Conservation (phyloP, 1,140 invertebrate genomes). For the Pissodes strobi region DNA sequence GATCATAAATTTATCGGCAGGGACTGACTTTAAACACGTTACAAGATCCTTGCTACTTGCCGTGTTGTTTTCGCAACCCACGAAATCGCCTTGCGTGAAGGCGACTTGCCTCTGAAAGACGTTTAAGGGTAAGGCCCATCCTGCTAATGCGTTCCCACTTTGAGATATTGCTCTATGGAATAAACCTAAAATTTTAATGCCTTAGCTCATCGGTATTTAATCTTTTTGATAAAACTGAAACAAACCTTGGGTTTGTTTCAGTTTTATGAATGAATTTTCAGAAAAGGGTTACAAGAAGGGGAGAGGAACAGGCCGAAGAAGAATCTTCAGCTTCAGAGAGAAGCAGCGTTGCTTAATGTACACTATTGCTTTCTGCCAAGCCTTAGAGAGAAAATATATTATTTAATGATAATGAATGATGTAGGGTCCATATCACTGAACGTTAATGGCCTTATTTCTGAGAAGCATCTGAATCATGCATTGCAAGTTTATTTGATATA, state of each 20-base stretch:
- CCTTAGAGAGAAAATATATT: too few relatives aligned
- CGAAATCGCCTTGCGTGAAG: conserved; percentile 23
- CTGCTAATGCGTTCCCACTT: conserved; percentile 60
- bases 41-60: conserved; percentile 52
- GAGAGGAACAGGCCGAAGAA: neutral
- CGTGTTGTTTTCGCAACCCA: conserved; percentile 30
- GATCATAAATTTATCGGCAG: conserved; percentile 63
- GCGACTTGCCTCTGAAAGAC: conserved; percentile 27
- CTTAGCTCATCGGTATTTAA: too few relatives aligned
- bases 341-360: too few relatives aligned
- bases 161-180: conserved; percentile 58
- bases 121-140: conserved; percentile 58
- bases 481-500: too few relatives aligned
- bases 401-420: too few relatives aligned
- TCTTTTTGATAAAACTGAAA: neutral
- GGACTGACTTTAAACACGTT: conserved; percentile 62
- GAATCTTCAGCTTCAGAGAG: too few relatives aligned
- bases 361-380: too few relatives aligned
- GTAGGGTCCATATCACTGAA: too few relatives aligned
- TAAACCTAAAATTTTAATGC: conserved; percentile 20
- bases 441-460: too few relatives aligned
- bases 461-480: too few relatives aligned
- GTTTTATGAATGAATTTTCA: neutral
- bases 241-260: neutral
- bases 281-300: too few relatives aligned